Evolutionary conservation across 2,888 invertebrate genomes (phyloP), one percentile per base, ranked within the genome.

Genomic region (Portevinia maculata): DNA sequence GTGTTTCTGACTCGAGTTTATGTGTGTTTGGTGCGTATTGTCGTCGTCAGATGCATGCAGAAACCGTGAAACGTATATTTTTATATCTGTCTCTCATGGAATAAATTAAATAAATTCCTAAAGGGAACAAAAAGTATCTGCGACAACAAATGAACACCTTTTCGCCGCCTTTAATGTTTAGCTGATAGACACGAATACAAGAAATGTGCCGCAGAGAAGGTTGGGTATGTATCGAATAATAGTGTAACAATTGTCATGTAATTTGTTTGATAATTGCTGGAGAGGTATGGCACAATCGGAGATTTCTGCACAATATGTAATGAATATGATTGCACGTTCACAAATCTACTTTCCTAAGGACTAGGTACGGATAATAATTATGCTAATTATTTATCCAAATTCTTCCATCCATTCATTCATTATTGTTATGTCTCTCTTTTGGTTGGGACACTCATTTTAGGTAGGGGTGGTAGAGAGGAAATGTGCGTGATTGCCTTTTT

Each of bases 11-110:
- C 11, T 55, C 50, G 41, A 48, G 5, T 32, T 13, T 44, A 44
- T 21, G 48, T 39, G 37, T 48, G 34, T 2, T 17, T 37, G 34
- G 50, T 52, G 57, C 34, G 28, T 53, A n/a, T 28, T 17, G 62
- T 44, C 24, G 19, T 60, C 39, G 32, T 62, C 65, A 59, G 50
- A 65, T 75, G 67, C 34, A 75, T 67, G 67, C 52, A 75, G n/a
- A 55, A 46, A 41, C 67, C 57, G 52, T 15, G 17, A 52, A 53
- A 59, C 75, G 57, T 59, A 37, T 17, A 41, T n/a, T 41, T 67
- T 65, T 62, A 67, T 75, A 59, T 75, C 67, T 75, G 17, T 65
- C 59, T 75, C 67, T 52, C 75, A 67, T 67, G 53, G 75, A 67
- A 75, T 75, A 75, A 75, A 75, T 75, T 75, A 75, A 52, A 65